Evolutionary conservation across 1,140 invertebrate genomes (phyloP), one percentile per base, ranked within the genome.

Genomic region (Drosophila equinoxialis): DNA sequence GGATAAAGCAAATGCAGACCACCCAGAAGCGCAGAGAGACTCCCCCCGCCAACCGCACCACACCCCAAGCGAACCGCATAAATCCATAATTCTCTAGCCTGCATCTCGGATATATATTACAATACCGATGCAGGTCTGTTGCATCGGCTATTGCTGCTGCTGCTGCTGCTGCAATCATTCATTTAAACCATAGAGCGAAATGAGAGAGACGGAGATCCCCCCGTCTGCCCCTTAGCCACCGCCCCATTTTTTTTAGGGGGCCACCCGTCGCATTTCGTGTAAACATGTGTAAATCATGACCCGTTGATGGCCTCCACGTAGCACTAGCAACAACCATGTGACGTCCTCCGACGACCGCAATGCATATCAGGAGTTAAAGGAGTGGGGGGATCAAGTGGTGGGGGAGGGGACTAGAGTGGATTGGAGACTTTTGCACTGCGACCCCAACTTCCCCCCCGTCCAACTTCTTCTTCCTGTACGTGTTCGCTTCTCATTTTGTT

Each of bases 221-320:
- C 67, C 6, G 5, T 30, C 30, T 5, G 13, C 45, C 17, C 45
- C 67, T 39, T 20, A 30, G n/a, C 37, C 65, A 41, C 37, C 65
- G 37, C n/a, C 37, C 65, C 54, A n/a, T 33, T 57, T 39, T 39
- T 30, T 30, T 30, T 30, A 30, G 30, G 30, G 5, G 11, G 51
- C 59, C 23, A 61, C 59, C 41, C 59, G 41, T 55, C 61, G 59
- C 75, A 51, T 66, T 68, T 83, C 57, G 71, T 89, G 80, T 89
- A 89, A 89, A 89, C 84, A 89, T 89, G 80, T 89, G 84, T 89
- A 89, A 89, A 89, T 89, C 84, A 89, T 89, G 85, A 89, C 85
- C 84, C 84, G 84, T 71, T 89, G 83, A 87, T 87, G 76, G 83
- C 79, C 84, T 75, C 73, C 70, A 83, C 74, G 70, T 79, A 69